Evolutionary conservation across 2,113 vertebrate genomes (phyloP).

Genomic region (Tapirus terrestris): DNA sequence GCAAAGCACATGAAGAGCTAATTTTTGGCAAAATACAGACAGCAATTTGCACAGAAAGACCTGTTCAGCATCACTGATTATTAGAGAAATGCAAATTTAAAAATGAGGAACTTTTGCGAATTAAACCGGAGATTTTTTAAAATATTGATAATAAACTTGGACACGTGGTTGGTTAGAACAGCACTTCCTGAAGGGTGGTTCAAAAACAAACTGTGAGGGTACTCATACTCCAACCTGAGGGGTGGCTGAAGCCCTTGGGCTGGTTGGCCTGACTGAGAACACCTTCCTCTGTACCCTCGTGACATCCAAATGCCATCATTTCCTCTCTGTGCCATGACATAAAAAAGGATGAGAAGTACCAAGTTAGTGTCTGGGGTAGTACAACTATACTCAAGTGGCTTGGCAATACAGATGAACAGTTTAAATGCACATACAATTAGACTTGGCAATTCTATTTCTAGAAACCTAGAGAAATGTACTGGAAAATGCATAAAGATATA

Average conservation of each 20-base stretch:
- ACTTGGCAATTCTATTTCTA: neutral
- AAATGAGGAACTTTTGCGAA: neutral
- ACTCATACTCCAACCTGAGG: neutral
- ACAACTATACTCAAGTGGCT: neutral
- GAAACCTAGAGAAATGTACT: neutral
- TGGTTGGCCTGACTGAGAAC: neutral
- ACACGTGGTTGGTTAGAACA: neutral
- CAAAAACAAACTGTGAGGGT: neutral
- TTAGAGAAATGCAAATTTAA: neutral
- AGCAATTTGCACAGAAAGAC: neutral
- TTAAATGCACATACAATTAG: neutral
- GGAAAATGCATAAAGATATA: neutral
- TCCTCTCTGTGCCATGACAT: neutral
- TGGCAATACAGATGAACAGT: neutral
- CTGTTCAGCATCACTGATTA: neutral
- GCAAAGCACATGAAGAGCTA: neutral
- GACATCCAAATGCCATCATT: neutral
- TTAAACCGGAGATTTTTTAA: neutral
- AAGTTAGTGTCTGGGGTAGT: neutral
- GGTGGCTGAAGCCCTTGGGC: neutral
- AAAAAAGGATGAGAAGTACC: neutral
- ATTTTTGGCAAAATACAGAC: neutral
- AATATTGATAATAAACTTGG: neutral
- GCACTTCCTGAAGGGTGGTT: neutral
- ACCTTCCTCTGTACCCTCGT: neutral